phyloP scores from a whole-genome alignment of 1,140 invertebrate species.

The Trachymyrmex cornetzi region DNA sequence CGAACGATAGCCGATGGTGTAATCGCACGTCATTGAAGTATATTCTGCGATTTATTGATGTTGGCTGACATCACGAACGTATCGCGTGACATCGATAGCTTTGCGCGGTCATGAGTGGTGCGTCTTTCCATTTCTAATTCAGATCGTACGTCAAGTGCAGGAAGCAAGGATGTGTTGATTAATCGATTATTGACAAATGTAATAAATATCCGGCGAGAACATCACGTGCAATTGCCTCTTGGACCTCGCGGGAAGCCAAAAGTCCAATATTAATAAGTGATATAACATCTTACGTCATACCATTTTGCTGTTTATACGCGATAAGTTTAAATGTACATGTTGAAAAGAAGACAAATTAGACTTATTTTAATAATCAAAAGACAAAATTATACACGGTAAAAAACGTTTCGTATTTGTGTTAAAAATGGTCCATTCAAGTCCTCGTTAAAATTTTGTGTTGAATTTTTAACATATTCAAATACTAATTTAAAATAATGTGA shows the following conservation, averaged over 20 bases:
- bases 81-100: slow-evolving; percentile 25
- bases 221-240: neutral
- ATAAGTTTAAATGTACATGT: neutral
- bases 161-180: neutral
- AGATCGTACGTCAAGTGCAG: slow-evolving; percentile 4
- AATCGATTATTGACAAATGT: slow-evolving; percentile 45
- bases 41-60: slow-evolving; percentile 20
- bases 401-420: too few species aligned
- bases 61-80: slow-evolving; percentile 21
- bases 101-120: neutral
- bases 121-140: neutral
- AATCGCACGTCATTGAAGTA: slow-evolving; percentile 30
- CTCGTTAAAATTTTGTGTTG: too few species aligned
- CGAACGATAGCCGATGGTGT: neutral
- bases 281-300: slow-evolving; percentile 30
- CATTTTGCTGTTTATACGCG: neutral
- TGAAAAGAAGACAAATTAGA: neutral
- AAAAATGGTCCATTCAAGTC: too few species aligned
- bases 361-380: too few species aligned
- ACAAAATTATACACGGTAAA: too few species aligned
- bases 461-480: too few species aligned
- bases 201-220: neutral
- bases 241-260: neutral
- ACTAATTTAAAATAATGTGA: too few species aligned
- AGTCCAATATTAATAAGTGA: neutral